Evolutionary conservation across 2,797 vertebrate species (phyloP), one percentile per base, ranked within the genome.

Genomic region (Microchirus variegatus): DNA sequence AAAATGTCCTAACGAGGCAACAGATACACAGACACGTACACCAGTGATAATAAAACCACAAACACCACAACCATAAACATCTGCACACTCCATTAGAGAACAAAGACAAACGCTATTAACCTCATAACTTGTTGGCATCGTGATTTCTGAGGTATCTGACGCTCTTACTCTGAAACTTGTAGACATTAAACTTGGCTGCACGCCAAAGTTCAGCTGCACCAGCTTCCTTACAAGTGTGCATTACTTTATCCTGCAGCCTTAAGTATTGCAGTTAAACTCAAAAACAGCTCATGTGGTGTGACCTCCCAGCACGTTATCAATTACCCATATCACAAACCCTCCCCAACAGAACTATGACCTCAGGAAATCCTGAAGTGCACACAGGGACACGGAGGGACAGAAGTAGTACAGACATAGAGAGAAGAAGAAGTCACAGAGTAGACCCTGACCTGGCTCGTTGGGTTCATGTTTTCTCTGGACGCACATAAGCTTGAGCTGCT

Each of bases 381-480:
- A 14, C 31, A 15, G 46, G 44, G 44, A 9, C 22, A 13, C 13
- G 15, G 38, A 15, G 46, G 44, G 44, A 11, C 22, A 11, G 41
- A 10, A 16, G 36, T 47, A 42, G n/a, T n/a, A 2, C 10, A 14
- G 31, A 10, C n/a, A 40, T 55, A 45, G 22, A 1, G 22, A 0
- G 44, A 35, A 35, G 46, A 19, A 15, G 26, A 10, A 2, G 48
- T 7, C 31, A 31, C 31, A 0, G 44, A 35, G 51, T 37, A 37
- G 73, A 63, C 16, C 55, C 52, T 54, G 67, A 81, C 69, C 71
- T 35, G 11, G 17, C 47, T 70, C 50, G 75, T 66, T 61, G 69
- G 62, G 73, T 63, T 69, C 69, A 61, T 80, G 76, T 84, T 87
- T 82, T 60, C 46, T 74, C 61, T 84, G 82, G 81, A 81, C 69